Percentiles rank a stretch among this genome's conserved stretches.
Evolutionary conservation across 2,113 vertebrate genomes (phyloP).

Genomic region (Chloropsis cyanopogon): DNA sequence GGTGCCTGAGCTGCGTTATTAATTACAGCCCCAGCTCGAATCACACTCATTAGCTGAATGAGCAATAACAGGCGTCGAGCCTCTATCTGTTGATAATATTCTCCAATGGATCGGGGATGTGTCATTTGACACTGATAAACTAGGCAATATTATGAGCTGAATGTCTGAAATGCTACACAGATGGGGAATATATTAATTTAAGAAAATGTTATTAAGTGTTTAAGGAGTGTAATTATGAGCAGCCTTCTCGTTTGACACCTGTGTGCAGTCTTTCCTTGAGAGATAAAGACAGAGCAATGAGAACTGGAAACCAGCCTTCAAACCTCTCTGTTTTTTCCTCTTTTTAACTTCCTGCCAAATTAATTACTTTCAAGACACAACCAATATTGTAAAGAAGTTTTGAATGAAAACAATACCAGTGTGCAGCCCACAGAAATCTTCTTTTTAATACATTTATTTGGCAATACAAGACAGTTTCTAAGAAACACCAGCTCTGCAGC

Average conservation of each 20-base stretch:
- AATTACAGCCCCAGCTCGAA: conserved; percentile 40
- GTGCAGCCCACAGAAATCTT: neutral
- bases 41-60: conserved; percentile 57
- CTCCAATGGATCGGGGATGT: conserved; percentile 55
- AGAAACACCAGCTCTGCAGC: neutral
- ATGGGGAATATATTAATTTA: conserved; percentile 65
- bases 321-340: neutral
- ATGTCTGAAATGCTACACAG: conserved; percentile 54
- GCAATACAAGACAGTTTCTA: neutral
- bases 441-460: neutral
- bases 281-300: conserved; percentile 34
- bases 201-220: conserved; percentile 64
- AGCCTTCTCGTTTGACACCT: conserved; percentile 63
- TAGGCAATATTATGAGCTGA: conserved; percentile 62
- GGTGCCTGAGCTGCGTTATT: conserved; percentile 29
- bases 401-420: neutral
- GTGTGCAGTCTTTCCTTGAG: conserved; percentile 35
- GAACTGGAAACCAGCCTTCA: conserved; percentile 22
- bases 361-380: conserved; percentile 4
- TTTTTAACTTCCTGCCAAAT: conserved; percentile 11
- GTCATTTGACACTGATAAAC: conserved; percentile 74
- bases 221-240: conserved; percentile 65
- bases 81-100: conserved; percentile 68
- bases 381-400: neutral
- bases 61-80: conserved; percentile 31